Percentiles rank a stretch among this genome's conserved stretches.
Evolutionary conservation across 2,797 vertebrate genomes (phyloP).

Genomic region (Iguana delicatissima): DNA sequence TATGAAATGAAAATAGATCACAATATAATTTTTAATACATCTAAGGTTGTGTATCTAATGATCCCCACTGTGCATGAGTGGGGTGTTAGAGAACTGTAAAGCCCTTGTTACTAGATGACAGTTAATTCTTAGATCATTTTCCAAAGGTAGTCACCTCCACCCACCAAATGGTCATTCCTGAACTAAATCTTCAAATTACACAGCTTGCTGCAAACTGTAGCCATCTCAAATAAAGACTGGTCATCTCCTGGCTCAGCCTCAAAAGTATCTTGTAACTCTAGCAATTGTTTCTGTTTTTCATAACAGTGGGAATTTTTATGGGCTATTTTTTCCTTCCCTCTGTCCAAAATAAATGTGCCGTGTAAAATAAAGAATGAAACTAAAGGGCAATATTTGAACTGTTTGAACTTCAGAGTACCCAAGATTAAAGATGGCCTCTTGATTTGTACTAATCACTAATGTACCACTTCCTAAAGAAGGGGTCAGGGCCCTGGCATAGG

Average conservation of each 20-base stretch:
- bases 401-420: conserved; percentile 32
- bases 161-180: neutral
- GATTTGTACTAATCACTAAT: neutral
- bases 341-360: conserved; percentile 62
- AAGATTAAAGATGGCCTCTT: conserved; percentile 36
- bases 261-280: conserved; percentile 70
- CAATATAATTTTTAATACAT: neutral
- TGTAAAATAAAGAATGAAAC: conserved; percentile 64
- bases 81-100: neutral
- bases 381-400: neutral
- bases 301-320: conserved; percentile 62
- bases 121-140: neutral
- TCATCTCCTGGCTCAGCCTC: conserved; percentile 43
- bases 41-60: neutral
- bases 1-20: neutral
- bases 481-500: neutral
- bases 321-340: conserved; percentile 52
- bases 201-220: conserved; percentile 31
- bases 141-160: neutral
- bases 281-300: conserved; percentile 71
- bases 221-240: conserved; percentile 50
- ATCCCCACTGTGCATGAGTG: neutral
- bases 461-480: neutral
- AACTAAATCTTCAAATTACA: neutral
- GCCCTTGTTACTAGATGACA: neutral